Evolutionary conservation across 2,888 invertebrate species (phyloP).

Genomic region (Allolobophora icterica): DNA sequence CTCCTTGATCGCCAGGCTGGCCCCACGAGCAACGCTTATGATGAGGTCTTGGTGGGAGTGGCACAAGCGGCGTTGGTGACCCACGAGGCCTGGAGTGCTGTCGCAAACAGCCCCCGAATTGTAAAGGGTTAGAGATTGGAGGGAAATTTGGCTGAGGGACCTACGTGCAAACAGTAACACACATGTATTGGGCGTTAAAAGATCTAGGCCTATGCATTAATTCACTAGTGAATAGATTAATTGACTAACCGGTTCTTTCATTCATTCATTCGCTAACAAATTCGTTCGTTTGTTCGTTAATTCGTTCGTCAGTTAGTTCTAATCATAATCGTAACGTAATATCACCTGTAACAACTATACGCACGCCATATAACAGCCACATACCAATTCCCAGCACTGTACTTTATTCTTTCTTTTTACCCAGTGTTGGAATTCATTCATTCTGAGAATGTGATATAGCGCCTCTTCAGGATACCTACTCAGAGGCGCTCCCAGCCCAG

Average conservation of each 20-base stretch:
- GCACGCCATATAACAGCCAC: neutral
- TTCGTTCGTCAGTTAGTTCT: neutral
- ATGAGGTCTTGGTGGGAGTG: constrained; percentile 60
- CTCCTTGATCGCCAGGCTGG: constrained; percentile 62
- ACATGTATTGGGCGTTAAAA: neutral
- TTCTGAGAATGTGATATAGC: too few relatives aligned
- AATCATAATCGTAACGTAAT: neutral
- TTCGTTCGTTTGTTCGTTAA: neutral
- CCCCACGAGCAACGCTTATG: constrained; percentile 63
- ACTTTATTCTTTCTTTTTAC: neutral
- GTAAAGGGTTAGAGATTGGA: constrained; percentile 44
- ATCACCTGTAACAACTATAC: neutral
- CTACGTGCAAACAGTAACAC: constrained; percentile 30
- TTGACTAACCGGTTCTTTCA: neutral
- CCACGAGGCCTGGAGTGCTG: constrained; percentile 65
- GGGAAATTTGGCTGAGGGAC: constrained; percentile 47
- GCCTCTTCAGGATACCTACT: too few relatives aligned
- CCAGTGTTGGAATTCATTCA: too few relatives aligned
- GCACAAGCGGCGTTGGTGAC: constrained; percentile 64
- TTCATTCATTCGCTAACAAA: neutral
- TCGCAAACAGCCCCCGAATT: constrained; percentile 47
- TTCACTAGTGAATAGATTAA: neutral
- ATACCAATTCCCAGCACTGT: neutral
- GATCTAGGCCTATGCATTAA: neutral
- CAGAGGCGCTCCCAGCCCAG: too few relatives aligned